Conservation (phyloP, 2,888 invertebrate species). For the Aleiodes testaceus region DNA sequence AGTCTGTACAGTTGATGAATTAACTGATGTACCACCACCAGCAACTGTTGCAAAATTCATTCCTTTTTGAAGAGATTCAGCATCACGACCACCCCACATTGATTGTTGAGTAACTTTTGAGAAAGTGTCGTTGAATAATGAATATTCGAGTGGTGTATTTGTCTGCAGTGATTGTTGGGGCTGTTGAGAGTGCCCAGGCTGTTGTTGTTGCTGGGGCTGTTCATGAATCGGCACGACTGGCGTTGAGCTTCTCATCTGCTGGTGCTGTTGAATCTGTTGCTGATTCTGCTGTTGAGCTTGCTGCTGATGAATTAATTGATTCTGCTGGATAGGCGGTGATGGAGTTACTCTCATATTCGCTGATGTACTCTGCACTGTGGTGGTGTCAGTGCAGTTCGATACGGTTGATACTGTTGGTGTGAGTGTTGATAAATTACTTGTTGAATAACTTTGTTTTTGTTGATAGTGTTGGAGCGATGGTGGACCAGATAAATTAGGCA, state of each 20-base stretch:
- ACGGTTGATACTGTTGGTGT: constrained; percentile 45
- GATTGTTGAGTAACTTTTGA: constrained; percentile 79
- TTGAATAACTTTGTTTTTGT: constrained; percentile 63
- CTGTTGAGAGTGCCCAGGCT: constrained; percentile 58
- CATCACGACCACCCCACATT: constrained; percentile 77
- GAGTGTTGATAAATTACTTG: constrained; percentile 57
- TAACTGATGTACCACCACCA: constrained; percentile 74
- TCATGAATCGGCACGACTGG: constrained; percentile 65
- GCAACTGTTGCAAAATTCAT: constrained; percentile 84
- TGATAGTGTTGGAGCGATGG: constrained; percentile 62
- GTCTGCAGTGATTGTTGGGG: constrained; percentile 65
- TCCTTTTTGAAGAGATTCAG: constrained; percentile 75
- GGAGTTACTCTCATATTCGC: constrained; percentile 43
- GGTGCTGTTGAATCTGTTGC: constrained; percentile 63
- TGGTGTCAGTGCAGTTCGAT: constrained; percentile 47
- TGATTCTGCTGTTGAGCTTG: constrained; percentile 58
- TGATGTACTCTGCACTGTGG: background rate
- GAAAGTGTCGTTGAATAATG: constrained; percentile 88
- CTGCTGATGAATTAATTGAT: constrained; percentile 60
- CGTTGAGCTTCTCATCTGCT: constrained; percentile 60
- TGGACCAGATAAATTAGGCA: constrained; percentile 66
- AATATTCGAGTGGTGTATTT: constrained; percentile 83
- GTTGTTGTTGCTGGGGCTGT: constrained; percentile 56
- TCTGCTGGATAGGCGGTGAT: constrained; percentile 52
- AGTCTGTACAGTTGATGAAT: constrained; percentile 70